Percentiles rank a stretch among this genome's conserved stretches.
Conservation (phyloP, 2,113 vertebrate species). For the Odontophorus gujanensis region DNA sequence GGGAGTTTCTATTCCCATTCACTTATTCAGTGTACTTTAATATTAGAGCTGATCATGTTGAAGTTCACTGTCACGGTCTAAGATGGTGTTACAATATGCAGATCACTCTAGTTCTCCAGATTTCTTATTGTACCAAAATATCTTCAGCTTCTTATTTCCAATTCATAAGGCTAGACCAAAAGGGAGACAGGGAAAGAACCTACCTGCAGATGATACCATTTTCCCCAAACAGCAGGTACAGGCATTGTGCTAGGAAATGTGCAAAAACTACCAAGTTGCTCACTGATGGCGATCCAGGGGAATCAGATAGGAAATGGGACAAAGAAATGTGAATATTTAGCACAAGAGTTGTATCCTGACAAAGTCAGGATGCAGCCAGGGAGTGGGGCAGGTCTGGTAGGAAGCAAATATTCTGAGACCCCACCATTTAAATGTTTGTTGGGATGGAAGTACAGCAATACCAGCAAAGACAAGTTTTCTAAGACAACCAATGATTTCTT, state of each 20-base stretch:
- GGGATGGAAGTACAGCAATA: neutral
- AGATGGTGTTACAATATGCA: neutral
- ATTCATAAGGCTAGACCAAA: neutral
- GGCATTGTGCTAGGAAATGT: neutral
- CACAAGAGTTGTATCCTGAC: rapidly evolving
- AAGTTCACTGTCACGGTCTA: neutral
- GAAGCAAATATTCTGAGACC: neutral
- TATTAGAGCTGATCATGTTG: neutral
- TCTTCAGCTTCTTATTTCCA: neutral
- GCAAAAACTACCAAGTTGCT: neutral
- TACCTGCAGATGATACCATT: neutral
- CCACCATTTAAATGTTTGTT: neutral
- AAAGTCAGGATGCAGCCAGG: neutral
- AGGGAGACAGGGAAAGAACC: neutral
- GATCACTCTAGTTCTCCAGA: neutral
- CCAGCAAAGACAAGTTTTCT: neutral
- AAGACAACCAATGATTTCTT: neutral
- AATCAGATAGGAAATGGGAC: neutral
- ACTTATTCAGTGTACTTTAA: neutral
- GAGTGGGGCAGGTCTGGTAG: neutral
- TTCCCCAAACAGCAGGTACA: neutral
- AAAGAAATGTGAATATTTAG: neutral
- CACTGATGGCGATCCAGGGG: neutral
- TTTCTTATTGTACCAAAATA: neutral
- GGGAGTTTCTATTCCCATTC: neutral